These are phyloP conservation scores for Octomys mimax DNA, from an alignment of 2,797 vertebrate species.

Conservation along the genomic window DNA sequence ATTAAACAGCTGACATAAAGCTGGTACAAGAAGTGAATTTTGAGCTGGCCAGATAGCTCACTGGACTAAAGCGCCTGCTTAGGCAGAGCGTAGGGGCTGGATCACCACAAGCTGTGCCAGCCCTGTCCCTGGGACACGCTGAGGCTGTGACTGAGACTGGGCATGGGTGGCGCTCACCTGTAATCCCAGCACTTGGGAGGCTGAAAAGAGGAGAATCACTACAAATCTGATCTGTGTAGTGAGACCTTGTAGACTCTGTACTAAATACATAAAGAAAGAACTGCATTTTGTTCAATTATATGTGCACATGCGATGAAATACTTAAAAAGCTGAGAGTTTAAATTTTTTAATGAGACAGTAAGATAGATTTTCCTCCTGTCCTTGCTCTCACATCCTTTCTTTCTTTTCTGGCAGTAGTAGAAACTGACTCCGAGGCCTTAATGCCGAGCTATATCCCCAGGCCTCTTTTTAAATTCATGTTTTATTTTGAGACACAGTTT, in stretches of 20 bases:
- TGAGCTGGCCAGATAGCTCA: too few species aligned
- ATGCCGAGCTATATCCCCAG: not conserved
- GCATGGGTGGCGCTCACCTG: too few species aligned
- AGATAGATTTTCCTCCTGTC: not conserved
- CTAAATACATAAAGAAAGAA: not conserved
- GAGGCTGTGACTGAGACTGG: too few species aligned
- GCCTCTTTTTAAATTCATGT: too few species aligned
- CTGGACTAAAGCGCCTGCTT: too few species aligned
- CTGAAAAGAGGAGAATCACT: too few species aligned
- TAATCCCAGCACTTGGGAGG: too few species aligned
- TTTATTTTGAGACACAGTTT: not conserved
- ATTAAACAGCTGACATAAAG: not conserved
- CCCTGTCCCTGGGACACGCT: too few species aligned
- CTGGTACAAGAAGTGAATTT: not conserved
- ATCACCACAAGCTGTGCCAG: too few species aligned
- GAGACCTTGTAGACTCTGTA: too few species aligned
- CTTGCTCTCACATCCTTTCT: not conserved
- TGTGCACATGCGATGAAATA: not conserved
- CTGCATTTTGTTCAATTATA: not conserved
- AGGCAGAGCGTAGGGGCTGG: too few species aligned
- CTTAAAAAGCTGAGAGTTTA: not conserved
- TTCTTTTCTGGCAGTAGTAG: not conserved
- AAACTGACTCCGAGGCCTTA: not conserved
- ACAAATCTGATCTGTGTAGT: too few species aligned
- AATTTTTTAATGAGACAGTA: not conserved